These are phyloP conservation scores for Bombus superbus DNA, from an alignment of 1,140 invertebrate genomes.

Conservation along the genomic window DNA sequence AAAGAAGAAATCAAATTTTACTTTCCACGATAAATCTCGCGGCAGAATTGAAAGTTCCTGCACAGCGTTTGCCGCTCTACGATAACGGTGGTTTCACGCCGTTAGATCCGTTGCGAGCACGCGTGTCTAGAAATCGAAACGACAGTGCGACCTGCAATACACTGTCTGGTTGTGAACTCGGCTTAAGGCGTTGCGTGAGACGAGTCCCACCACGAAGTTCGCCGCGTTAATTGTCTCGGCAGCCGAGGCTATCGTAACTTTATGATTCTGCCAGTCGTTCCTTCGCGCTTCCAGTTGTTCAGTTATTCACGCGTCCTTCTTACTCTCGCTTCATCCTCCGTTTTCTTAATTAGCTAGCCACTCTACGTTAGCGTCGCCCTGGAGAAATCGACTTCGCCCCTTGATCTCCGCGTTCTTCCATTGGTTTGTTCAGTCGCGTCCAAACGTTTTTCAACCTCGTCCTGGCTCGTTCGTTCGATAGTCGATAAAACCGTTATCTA, in stretches of 20 bases:
- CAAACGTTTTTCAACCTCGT: background rate
- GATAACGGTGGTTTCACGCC: background rate
- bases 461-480: background rate
- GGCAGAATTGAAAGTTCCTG: background rate
- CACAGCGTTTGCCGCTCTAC: background rate
- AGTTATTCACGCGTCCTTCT: background rate
- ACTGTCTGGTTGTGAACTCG: constrained; percentile 1
- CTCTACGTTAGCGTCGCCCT: background rate
- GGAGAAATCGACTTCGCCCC: constrained; percentile 16
- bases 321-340: background rate
- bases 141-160: no score
- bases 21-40: background rate
- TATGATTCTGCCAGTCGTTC: constrained; percentile 9
- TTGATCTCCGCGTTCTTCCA: background rate
- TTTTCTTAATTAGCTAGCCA: constrained; percentile 26
- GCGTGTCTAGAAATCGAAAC: constrained; percentile 1
- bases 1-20: background rate
- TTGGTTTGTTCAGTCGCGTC: background rate
- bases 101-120: background rate
- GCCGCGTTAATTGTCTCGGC: constrained; percentile 42
- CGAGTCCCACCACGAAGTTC: constrained; percentile 8
- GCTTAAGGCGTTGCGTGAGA: constrained; percentile 40
- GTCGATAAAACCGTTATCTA: constrained; percentile 13
- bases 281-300: constrained; percentile 10
- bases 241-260: constrained; percentile 21